Base-by-base conservation (phyloP, 2,113 vertebrate genomes). In the Chaetura pelagica region DNA sequence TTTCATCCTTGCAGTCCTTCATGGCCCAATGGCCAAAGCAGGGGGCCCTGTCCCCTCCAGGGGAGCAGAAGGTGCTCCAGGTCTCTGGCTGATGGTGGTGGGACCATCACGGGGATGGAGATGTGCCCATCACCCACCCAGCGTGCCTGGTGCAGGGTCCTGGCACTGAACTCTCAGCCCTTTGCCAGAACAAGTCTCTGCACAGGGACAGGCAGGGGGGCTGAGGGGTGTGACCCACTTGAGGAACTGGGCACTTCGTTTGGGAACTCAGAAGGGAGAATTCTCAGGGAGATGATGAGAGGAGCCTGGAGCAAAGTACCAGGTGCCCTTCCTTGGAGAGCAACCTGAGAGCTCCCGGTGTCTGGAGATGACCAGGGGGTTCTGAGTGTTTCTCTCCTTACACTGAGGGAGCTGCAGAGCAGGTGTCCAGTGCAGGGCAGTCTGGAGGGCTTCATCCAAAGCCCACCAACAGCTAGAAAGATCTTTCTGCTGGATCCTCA, bases 281-380 rank as follows among this genome's bases (percentile, higher is more conserved):
- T 57, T 23, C 55, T 58, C 22, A 0, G 3, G 9, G 24, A 3
- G 3, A 21, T 10, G 73, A 2, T 12, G 59, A 59, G 3, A 64
- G 8, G 23, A 6, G 48, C 7, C 17, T 27, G 63, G 34, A n/a
- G 22, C 1, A 51, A 51, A 51, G 49, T 49, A 27, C 40, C 40
- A 9, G 29, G 71, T 2, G 11, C 21, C 51, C 9, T 42, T 59
- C 58, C 21, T 30, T 2, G 21, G 16, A 6, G 27, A 24, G 34
- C 22, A 38, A 0, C 16, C 21, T 5, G 54, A n/a, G 4, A 48
- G 66, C 49, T 5, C 0, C 0, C 0, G 2, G 1, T 3, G 32
- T 5, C 29, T 13, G 8, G 0, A 8, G 23, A 19, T 14, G 49
- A 5, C 12, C 17, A 1, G 0, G 0, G 35, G 10, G 24, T 15